Base-by-base conservation (phyloP, 2,797 vertebrate genomes). In the Diglossa cyanea region DNA sequence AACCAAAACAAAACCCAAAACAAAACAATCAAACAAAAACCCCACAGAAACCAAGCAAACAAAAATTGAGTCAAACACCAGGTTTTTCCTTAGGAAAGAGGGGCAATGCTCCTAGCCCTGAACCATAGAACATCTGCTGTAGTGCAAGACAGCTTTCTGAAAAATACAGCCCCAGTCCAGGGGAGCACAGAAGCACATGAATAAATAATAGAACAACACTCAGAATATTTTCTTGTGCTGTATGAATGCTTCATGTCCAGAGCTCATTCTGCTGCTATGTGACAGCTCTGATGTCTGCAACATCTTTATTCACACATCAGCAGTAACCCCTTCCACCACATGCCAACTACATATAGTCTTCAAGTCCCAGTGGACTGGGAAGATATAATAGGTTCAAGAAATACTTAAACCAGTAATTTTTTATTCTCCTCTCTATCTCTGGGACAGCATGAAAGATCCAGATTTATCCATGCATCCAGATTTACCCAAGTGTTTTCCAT, bases 171-270 rank as follows among this genome's bases (percentile, higher is more conserved):
- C 24, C 16, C 31, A 25, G 44, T 66, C 44, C 40, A 53, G 31
- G 19, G 24, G 24, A 92, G 75, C 45, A 66, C 0, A 74, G 35
- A 78, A 83, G 10, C 17, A 42, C 30, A 70, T 40, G 44, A 88
- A 93, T 95, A 94, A 94, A 68, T 88, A 80, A 81, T 20, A 74
- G 33, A 89, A 75, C 33, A 83, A 53, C 48, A 54, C 54, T 92
- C 51, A 62, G 77, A 21, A 7, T 18, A 15, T 47, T 80, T 72
- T 74, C 57, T 26, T 48, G 9, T 80, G 76, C 60, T 73, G 31
- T 78, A 50, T 72, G 78, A 87, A 71, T 79, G 61, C 47, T 66
- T 91, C 76, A 55, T 80, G 73, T 75, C 70, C 66, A 58, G 75
- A 75, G 33, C 79, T 95, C 68, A 68, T 80, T 89, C 50, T 10